Evolutionary conservation across 2,797 vertebrate genomes (phyloP).

Genomic region (Heliangelus exortis): DNA sequence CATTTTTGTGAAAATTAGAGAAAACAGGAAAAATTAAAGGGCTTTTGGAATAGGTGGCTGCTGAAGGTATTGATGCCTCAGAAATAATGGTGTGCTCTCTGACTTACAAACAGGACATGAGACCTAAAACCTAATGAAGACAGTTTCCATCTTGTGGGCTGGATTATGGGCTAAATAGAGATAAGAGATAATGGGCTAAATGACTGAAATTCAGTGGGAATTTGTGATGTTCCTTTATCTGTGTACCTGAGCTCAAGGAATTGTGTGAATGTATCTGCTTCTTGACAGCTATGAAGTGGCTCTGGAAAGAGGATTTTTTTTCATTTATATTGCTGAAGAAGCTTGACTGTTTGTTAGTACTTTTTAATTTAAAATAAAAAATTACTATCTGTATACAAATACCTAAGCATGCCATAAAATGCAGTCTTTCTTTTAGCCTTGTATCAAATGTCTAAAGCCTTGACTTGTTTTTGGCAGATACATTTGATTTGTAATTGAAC

Average conservation of each 20-base stretch:
- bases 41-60: not conserved
- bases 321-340: not conserved
- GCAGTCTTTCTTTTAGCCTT: not conserved
- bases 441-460: not conserved
- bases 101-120: not conserved
- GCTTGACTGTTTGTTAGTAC: not conserved
- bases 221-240: not conserved
- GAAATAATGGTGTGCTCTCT: not conserved
- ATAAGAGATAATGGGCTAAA: not conserved
- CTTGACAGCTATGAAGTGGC: not conserved
- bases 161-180: too few species aligned
- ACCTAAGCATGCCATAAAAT: not conserved
- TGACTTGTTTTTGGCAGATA: not conserved
- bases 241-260: not conserved
- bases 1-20: constrained; percentile 22
- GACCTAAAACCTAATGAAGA: not conserved
- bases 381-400: not conserved
- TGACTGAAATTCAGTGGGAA: not conserved
- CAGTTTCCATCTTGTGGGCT: not conserved
- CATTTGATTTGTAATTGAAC: not conserved
- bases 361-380: not conserved
- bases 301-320: not conserved
- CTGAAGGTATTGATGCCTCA: not conserved
- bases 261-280: not conserved
- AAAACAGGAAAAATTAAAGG: constrained; percentile 2